Base-by-base conservation (phyloP, 2,113 vertebrate genomes). In the Hypocryptadius cinnamomeus region DNA sequence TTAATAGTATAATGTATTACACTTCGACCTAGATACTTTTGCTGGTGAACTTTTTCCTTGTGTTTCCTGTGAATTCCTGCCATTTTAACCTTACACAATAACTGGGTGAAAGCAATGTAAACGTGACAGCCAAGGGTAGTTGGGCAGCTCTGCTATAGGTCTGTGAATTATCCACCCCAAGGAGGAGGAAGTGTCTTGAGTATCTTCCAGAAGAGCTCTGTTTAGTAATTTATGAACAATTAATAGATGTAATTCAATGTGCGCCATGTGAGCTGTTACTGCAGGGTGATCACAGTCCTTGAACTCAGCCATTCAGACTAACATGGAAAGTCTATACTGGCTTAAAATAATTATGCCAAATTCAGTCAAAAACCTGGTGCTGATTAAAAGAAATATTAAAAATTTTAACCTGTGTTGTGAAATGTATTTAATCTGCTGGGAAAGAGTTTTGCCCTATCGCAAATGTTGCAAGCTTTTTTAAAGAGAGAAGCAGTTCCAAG, bases 251-350 rank as follows among this genome's bases (percentile, higher is more conserved):
- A 39, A 16, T 63, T 54, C 37, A 53, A 1, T 51, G 37, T 25
- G 13, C 27, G 37, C 40, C 44, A 3, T 7, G 25, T 11, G 66
- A 85, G 11, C 30, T 45, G 57, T 59, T 76, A 35, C 16, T 37
- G 71, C 50, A 51, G 47, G 44, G 18, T 39, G 45, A 47, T 31
- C 60, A 7, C 31, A 28, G 68, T 64, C 56, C 23, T 63, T 70
- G 31, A 79, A n/a, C 66, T 69, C 59, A 85, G 1, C 78, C 1
- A 3, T 47, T 82, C 57, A 70, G 50, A n/a, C 7, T 27, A 11
- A 18, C 9, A 1, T 33, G 35, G 4, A 37, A 47, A 54, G 9
- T 57, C 57, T 47, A 0, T 20, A 6, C 8, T 69, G 35, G 7
- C n/a, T 57, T 56, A 39, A 85, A 15, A n/a, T 45, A 81, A 31